Conservation (phyloP, 2,888 invertebrate genomes). For the Eilema depressum region DNA sequence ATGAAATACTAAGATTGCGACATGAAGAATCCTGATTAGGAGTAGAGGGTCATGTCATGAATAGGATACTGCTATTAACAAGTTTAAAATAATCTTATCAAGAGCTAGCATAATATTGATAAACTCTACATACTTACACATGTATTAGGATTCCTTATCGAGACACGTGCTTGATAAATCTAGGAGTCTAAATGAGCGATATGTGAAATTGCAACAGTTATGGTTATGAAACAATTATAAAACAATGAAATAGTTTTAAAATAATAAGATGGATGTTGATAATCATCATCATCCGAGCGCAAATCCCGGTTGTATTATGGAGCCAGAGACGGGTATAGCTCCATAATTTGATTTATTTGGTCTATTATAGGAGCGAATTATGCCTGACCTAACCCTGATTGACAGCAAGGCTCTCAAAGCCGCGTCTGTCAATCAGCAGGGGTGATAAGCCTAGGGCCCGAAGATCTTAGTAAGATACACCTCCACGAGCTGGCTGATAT, state of each 20-base stretch:
- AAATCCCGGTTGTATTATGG: too few species aligned
- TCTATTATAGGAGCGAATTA: background rate
- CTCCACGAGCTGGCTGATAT: background rate
- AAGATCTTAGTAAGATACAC: background rate
- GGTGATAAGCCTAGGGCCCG: background rate
- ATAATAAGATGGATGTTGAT: background rate
- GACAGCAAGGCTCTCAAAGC: background rate
- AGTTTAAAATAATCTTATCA: conserved; percentile 34
- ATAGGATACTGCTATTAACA: conserved; percentile 20
- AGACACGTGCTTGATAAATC: conserved; percentile 30
- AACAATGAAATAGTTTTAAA: background rate
- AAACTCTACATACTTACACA: conserved; percentile 25
- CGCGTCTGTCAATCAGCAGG: background rate
- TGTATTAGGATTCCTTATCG: conserved; percentile 25
- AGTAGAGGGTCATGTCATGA: background rate
- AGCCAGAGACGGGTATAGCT: too few species aligned
- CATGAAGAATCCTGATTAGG: conserved; percentile 10
- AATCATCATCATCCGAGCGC: background rate
- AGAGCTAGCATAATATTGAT: conserved; percentile 29
- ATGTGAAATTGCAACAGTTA: background rate
- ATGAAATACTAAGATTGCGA: conserved; percentile 1
- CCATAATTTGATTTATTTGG: background rate
- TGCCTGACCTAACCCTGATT: background rate
- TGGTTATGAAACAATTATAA: too few species aligned
- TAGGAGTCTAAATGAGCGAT: conserved; percentile 19